phyloP scores from a whole-genome alignment of 35 echinoderm and acorn worm species.

The Strongylocentrotus purpuratus region DNA sequence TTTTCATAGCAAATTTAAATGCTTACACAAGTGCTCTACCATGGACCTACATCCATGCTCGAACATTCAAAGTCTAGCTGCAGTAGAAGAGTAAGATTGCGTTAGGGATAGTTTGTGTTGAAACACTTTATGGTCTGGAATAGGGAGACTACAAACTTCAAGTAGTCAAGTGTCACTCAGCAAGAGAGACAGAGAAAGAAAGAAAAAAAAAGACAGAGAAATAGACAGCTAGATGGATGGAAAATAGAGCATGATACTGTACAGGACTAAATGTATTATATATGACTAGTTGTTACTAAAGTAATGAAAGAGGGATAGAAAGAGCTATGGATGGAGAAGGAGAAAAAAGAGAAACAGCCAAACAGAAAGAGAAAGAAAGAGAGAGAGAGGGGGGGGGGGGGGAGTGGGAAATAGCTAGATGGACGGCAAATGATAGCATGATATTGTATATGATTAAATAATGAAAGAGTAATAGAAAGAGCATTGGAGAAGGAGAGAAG shows the following conservation, averaged over 20 bases:
- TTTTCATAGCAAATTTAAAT: too few species aligned
- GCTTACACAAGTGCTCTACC: too few species aligned
- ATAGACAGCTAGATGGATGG: not conserved
- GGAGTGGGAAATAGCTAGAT: not conserved
- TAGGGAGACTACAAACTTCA: too few species aligned
- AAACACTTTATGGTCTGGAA: too few species aligned
- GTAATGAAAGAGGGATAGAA: not conserved
- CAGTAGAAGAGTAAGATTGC: too few species aligned
- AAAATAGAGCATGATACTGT: not conserved
- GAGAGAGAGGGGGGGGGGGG: not conserved
- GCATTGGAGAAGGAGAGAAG: too few species aligned
- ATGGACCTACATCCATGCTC: too few species aligned
- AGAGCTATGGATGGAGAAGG: not conserved
- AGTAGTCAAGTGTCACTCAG: not conserved
- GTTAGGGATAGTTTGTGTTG: too few species aligned
- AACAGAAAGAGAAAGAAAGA: not conserved
- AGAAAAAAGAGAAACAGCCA: not conserved
- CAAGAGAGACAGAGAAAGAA: not conserved
- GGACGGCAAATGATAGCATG: too few species aligned
- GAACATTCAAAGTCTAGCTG: too few species aligned
- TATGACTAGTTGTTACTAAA: not conserved
- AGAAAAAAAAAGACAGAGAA: not conserved
- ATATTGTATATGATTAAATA: too few species aligned
- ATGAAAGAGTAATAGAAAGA: too few species aligned
- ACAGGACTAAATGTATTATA: not conserved